Percentiles rank a stretch among this genome's conserved stretches.
Conservation (phyloP, 2,888 invertebrate species). For the Hypsopygia costalis region DNA sequence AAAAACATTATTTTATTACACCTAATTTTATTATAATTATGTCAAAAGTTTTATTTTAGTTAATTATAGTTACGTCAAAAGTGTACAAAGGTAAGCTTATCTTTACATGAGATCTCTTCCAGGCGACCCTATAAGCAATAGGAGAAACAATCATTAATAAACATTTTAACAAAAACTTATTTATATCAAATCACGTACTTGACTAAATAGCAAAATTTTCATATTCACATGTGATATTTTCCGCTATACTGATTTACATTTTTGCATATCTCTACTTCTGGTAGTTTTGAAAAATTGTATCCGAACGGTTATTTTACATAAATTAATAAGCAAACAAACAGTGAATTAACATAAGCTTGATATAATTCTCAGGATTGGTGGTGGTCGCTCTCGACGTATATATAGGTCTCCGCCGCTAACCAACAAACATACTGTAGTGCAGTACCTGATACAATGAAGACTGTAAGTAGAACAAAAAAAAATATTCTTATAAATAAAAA, state of each 20-base stretch:
- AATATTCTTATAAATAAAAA: background rate
- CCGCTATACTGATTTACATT: background rate
- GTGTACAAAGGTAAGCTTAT: too few species aligned
- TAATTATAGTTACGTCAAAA: too few species aligned
- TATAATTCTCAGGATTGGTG: background rate
- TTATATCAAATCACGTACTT: too few species aligned
- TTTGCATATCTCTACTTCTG: background rate
- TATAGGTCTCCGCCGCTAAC: background rate
- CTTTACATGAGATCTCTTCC: too few species aligned
- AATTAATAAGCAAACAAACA: background rate
- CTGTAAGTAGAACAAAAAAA: conserved; percentile 7
- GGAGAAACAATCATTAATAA: too few species aligned
- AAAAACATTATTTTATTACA: too few species aligned
- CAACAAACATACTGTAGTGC: conserved; percentile 6
- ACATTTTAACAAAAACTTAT: too few species aligned
- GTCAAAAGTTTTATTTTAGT: too few species aligned
- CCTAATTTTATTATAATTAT: too few species aligned
- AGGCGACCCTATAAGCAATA: too few species aligned
- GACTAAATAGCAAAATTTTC: too few species aligned
- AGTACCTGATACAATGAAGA: conserved; percentile 8
- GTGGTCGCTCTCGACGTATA: conserved; percentile 4
- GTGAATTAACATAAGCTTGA: background rate
- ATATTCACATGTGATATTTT: background rate
- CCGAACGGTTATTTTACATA: background rate
- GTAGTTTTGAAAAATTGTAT: background rate